phyloP scores from a whole-genome alignment of 2,113 vertebrate species.

The Maccullochella peelii region DNA sequence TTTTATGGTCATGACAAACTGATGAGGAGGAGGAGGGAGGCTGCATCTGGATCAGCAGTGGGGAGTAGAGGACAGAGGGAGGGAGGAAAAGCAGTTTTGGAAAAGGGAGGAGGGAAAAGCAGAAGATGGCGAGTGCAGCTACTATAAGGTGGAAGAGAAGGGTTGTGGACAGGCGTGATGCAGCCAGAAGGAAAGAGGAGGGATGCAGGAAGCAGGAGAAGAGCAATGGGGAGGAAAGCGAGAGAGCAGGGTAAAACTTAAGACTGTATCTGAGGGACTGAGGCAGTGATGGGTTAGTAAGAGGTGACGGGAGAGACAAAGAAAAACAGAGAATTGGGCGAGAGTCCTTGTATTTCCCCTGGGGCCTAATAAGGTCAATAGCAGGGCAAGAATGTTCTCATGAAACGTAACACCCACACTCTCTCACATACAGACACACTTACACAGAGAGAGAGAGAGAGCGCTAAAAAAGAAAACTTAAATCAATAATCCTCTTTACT shows the following conservation, averaged over 20 bases:
- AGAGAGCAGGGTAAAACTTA: background rate
- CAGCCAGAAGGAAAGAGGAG: background rate
- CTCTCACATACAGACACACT: background rate
- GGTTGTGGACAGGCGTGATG: background rate
- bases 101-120: background rate
- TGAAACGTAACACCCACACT: slow-evolving; percentile 66
- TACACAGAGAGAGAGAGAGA: too few species aligned
- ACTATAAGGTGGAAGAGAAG: background rate
- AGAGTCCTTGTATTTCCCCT: slow-evolving; percentile 41
- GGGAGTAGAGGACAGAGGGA: slow-evolving; percentile 33
- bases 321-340: slow-evolving; percentile 35
- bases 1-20: slow-evolving; percentile 81
- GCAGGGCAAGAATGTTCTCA: slow-evolving; percentile 81
- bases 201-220: background rate
- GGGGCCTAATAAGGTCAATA: slow-evolving; percentile 59
- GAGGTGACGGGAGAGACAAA: background rate
- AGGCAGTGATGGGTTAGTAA: background rate
- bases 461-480: too few species aligned
- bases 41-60: slow-evolving; percentile 53
- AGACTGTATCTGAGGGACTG: background rate
- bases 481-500: too few species aligned
- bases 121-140: background rate
- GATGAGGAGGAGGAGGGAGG: slow-evolving; percentile 38
- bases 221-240: background rate
- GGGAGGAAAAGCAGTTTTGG: slow-evolving; percentile 1